Percentiles rank a stretch among this genome's conserved stretches.
phyloP scores from a whole-genome alignment of 1,140 invertebrate genomes.

The Neodiprion fabricii region DNA sequence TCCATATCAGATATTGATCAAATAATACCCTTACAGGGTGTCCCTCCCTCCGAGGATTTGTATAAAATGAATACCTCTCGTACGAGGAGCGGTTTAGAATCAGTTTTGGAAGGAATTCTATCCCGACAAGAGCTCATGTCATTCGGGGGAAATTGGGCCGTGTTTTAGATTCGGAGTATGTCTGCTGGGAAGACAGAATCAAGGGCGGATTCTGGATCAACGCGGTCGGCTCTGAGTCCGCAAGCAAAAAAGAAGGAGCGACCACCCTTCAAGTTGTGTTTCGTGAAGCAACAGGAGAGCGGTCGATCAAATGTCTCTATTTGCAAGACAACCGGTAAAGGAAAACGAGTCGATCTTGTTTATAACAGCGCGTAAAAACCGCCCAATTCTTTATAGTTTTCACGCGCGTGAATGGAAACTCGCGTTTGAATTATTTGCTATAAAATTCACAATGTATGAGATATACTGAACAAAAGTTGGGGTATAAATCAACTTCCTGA shows the following conservation, averaged over 20 bases:
- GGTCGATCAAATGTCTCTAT: constrained; percentile 43
- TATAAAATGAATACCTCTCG: constrained; percentile 5
- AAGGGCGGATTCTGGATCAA: background rate
- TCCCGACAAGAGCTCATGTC: background rate
- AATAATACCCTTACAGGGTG: background rate
- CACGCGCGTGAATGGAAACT: no score
- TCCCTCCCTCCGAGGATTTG: background rate
- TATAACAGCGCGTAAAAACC: no score
- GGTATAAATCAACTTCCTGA: constrained; percentile 5
- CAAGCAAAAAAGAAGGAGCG: constrained; percentile 24
- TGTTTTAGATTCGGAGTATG: background rate
- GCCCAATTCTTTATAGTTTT: no score
- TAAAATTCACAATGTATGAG: no score
- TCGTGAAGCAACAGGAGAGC: constrained; percentile 43
- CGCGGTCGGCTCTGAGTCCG: background rate
- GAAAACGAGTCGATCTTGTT: background rate
- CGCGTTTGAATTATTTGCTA: no score
- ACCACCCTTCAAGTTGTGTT: constrained; percentile 51
- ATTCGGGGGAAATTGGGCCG: background rate
- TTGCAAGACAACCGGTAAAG: constrained; percentile 43
- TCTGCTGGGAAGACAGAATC: background rate
- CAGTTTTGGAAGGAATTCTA: background rate
- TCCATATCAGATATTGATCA: constrained; percentile 1
- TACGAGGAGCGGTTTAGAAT: background rate
- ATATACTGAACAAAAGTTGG: constrained; percentile 16